phyloP scores from a whole-genome alignment of 2,888 invertebrate species.

The Diaprepes abbreviatus region DNA sequence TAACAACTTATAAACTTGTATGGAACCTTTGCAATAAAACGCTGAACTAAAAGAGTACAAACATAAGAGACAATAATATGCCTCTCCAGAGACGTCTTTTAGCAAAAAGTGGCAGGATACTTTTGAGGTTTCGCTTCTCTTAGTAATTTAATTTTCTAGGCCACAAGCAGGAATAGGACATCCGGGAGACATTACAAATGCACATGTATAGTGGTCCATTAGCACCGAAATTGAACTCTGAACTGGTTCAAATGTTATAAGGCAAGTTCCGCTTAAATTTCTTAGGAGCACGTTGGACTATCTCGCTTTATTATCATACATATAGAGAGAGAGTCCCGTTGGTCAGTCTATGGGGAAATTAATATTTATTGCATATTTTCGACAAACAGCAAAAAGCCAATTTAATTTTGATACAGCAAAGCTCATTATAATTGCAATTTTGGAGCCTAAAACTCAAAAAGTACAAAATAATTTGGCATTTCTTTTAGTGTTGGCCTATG shows the following conservation, averaged over 20 bases:
- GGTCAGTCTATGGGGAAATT: neutral
- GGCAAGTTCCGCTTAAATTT: neutral
- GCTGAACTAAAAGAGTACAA: too few relatives aligned
- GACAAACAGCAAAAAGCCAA: too few relatives aligned
- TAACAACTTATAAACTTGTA: too few relatives aligned
- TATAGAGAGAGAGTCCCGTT: neutral
- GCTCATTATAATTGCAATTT: too few relatives aligned
- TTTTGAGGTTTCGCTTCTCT: neutral
- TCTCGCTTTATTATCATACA: neutral
- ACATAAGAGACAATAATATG: neutral
- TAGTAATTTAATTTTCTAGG: conserved; percentile 9
- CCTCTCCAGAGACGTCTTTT: neutral
- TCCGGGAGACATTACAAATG: conserved; percentile 10
- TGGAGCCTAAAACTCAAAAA: too few relatives aligned
- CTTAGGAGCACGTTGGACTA: too few relatives aligned
- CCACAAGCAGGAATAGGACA: conserved; percentile 8
- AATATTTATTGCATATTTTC: neutral
- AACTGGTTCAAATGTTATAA: neutral
- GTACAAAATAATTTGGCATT: too few relatives aligned
- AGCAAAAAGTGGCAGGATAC: neutral
- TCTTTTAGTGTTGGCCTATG: too few relatives aligned
- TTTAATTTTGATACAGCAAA: too few relatives aligned
- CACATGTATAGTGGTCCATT: conserved; percentile 27
- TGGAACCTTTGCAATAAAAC: too few relatives aligned
- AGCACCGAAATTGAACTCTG: conserved; percentile 7